These are phyloP conservation scores for Leptopilina clavipes DNA, from an alignment of 1,140 invertebrate species.

Conservation along the genomic window DNA sequence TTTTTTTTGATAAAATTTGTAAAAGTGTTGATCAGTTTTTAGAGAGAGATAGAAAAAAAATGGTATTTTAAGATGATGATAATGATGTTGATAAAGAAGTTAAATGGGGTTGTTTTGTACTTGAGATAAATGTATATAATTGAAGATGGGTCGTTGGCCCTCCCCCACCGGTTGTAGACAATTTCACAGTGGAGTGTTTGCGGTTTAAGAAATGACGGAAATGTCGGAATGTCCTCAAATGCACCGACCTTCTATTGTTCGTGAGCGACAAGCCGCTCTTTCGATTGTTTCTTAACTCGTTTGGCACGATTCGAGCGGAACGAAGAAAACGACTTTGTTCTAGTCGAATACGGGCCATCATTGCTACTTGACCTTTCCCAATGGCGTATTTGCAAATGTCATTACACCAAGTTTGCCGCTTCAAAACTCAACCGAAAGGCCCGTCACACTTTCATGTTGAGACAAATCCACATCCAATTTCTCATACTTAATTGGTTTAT, in stretches of 20 bases:
- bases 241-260: slow-evolving; percentile 33
- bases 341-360: slow-evolving; percentile 32
- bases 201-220: slow-evolving; percentile 14
- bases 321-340: slow-evolving; percentile 31
- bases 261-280: slow-evolving; percentile 28
- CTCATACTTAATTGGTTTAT: too few relatives aligned
- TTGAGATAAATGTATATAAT: not conserved
- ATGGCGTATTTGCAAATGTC: slow-evolving; percentile 18
- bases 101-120: too few relatives aligned
- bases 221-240: slow-evolving; percentile 34
- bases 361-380: slow-evolving; percentile 34
- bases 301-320: slow-evolving; percentile 29
- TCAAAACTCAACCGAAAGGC: not conserved
- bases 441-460: not conserved
- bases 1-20: too few relatives aligned
- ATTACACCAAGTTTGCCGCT: not conserved
- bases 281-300: slow-evolving; percentile 34
- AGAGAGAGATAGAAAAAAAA: too few relatives aligned
- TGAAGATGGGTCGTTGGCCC: slow-evolving; percentile 4
- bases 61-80: too few relatives aligned
- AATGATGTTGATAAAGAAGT: too few relatives aligned
- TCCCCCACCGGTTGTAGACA: not conserved
- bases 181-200: slow-evolving; percentile 17
- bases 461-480: not conserved
- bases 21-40: too few relatives aligned